Evolutionary conservation across 1,140 invertebrate species (phyloP).

Genomic region (Brachionus koreanus): DNA sequence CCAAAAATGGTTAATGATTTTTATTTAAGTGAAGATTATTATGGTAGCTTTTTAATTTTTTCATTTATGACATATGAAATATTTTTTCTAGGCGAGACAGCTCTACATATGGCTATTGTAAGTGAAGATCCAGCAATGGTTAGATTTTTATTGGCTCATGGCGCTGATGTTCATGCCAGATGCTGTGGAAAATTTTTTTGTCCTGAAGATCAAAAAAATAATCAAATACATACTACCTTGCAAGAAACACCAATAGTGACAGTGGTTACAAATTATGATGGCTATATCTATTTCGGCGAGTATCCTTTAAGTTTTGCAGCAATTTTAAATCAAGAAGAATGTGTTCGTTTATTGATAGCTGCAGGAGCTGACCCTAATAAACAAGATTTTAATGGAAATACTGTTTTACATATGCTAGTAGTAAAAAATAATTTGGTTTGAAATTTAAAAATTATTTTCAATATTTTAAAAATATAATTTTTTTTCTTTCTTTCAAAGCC

Average conservation of each 20-base stretch:
- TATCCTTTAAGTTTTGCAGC: slow-evolving; percentile 93
- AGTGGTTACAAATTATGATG: slow-evolving; percentile 83
- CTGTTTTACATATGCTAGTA: slow-evolving; percentile 89
- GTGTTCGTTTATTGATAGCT: slow-evolving; percentile 84
- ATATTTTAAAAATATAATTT: not conserved
- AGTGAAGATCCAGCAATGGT: slow-evolving; percentile 97
- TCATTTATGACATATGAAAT: not conserved
- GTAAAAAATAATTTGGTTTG: slow-evolving; percentile 80
- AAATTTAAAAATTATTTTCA: not conserved
- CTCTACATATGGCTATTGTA: slow-evolving; percentile 89
- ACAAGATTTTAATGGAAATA: slow-evolving; percentile 96
- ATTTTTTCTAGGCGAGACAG: slow-evolving; percentile 49
- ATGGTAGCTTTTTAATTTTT: slow-evolving; percentile 60
- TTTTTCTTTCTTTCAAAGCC: slow-evolving; percentile 61
- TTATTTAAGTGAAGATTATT: slow-evolving; percentile 93
- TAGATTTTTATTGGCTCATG: slow-evolving; percentile 85
- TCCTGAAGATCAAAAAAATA: slow-evolving; percentile 91
- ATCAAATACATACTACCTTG: slow-evolving; percentile 70
- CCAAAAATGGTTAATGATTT: slow-evolving; percentile 93
- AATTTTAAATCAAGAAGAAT: slow-evolving; percentile 92
- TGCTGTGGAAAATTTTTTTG: slow-evolving; percentile 81
- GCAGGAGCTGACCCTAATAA: slow-evolving; percentile 88
- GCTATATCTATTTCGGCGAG: slow-evolving; percentile 95
- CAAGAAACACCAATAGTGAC: slow-evolving; percentile 85
- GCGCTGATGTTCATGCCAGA: slow-evolving; percentile 79